These are phyloP conservation scores for Cephus nigrinus DNA, from an alignment of 2,888 invertebrate species.

Conservation along the genomic window DNA sequence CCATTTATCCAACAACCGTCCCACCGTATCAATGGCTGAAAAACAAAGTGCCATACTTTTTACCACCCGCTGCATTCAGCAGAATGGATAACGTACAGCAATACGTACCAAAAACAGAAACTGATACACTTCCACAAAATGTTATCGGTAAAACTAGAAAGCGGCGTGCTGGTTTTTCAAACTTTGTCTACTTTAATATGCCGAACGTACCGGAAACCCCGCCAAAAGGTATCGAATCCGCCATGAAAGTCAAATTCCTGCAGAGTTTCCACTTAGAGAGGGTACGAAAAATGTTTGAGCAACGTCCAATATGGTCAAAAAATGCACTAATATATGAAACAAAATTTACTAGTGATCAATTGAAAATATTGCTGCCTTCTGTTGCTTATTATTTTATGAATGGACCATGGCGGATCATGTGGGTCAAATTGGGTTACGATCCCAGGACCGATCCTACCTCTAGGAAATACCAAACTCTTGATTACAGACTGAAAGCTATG, in stretches of 20 bases:
- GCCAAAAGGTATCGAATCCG: slow-evolving; percentile 70
- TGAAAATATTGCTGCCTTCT: slow-evolving; percentile 85
- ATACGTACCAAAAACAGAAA: slow-evolving; percentile 56
- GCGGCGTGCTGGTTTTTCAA: slow-evolving; percentile 71
- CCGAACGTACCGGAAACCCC: slow-evolving; percentile 75
- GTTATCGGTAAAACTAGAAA: slow-evolving; percentile 69
- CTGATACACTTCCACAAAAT: slow-evolving; percentile 52
- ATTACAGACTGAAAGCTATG: slow-evolving; percentile 78
- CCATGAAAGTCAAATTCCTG: slow-evolving; percentile 65
- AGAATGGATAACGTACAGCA: slow-evolving; percentile 75
- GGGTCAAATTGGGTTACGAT: slow-evolving; percentile 93
- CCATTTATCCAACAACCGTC: slow-evolving; percentile 72
- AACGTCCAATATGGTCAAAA: slow-evolving; percentile 91
- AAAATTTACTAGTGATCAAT: slow-evolving; percentile 71
- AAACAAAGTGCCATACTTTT: slow-evolving; percentile 71
- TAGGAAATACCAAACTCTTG: slow-evolving; percentile 88
- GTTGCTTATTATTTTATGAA: slow-evolving; percentile 86
- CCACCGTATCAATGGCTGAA: slow-evolving; percentile 72
- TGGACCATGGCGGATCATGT: slow-evolving; percentile 94
- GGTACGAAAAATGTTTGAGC: slow-evolving; percentile 74
- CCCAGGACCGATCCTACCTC: slow-evolving; percentile 83
- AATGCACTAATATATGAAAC: slow-evolving; percentile 78
- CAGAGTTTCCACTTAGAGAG: slow-evolving; percentile 59
- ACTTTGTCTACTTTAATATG: slow-evolving; percentile 74
- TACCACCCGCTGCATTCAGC: slow-evolving; percentile 84